Evolutionary conservation across 1,140 invertebrate species (phyloP), one percentile per base, ranked within the genome.

Genomic region (Trinorchestia longiramus): DNA sequence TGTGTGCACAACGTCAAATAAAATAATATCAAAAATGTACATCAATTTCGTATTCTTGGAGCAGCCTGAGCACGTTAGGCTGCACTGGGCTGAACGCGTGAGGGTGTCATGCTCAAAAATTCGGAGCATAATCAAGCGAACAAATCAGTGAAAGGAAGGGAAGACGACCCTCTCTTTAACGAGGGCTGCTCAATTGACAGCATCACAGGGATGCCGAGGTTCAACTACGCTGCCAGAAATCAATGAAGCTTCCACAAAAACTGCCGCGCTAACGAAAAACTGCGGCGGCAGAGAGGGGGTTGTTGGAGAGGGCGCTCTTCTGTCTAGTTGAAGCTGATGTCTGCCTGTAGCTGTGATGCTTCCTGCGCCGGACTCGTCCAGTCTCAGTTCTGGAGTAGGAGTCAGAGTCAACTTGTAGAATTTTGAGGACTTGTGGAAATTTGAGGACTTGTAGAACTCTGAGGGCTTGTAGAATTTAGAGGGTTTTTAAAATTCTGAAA

Each of bases 241-340:
- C 88, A 90, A 90, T 90, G 88, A 90, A 41, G 88, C 88, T 41
- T 90, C 43, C 88, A 43, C 88, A 90, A 90, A 90, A 90, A 90
- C 88, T 42, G n/a, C 88, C 88, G 41, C 88, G 88, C 11, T 90
- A 90, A 90, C 88, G 88, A 90, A 90, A 90, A 90, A 90, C 88
- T 90, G 88, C 88, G 88, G 88, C 88, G 28, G 36, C 88, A 41
- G 41, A 36, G 88, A 36, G 88, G 43, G 36, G 36, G 40, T 8
- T 40, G 87, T n/a, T 8, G 4, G 41, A 40, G 87, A 87, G 87
- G 87, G 8, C 36, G 36, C 36, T 8, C 36, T n/a, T 40, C 87
- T 90, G 88, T 90, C 41, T 0, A 42, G 43, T 90, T 90, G 88
- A 90, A 90, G 88, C 88, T 90, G 88, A 90, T 90, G 28, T 90